These are phyloP conservation scores for Tautogolabrus adspersus DNA, from an alignment of 2,113 vertebrate genomes.

Conservation along the genomic window DNA sequence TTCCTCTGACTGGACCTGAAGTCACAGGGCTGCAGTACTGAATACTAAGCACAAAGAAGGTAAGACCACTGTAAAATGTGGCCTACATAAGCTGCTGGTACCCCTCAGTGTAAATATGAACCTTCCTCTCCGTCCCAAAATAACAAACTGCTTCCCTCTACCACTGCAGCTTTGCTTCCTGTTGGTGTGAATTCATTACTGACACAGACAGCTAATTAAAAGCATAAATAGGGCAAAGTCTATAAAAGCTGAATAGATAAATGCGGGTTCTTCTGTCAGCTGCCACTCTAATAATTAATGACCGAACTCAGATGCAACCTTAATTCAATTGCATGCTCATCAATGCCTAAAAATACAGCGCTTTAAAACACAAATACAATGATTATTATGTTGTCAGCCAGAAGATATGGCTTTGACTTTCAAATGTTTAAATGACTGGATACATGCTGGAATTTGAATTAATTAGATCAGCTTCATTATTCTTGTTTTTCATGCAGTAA, in stretches of 20 bases:
- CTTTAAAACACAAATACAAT: slow-evolving; percentile 35
- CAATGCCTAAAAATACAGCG: slow-evolving; percentile 14
- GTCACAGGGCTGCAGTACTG: slow-evolving; percentile 1
- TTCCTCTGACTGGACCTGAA: not conserved
- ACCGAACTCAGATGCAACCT: slow-evolving; percentile 24
- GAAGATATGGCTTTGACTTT: not conserved
- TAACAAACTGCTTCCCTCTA: slow-evolving; percentile 27
- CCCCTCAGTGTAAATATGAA: not conserved
- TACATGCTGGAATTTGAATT: slow-evolving; percentile 22
- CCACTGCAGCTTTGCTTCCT: slow-evolving; percentile 11
- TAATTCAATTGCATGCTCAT: slow-evolving; percentile 52
- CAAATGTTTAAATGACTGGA: slow-evolving; percentile 23
- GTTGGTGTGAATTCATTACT: slow-evolving; percentile 41
- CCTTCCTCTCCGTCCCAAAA: slow-evolving; percentile 7
- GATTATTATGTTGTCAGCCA: slow-evolving; percentile 13
- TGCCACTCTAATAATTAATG: slow-evolving; percentile 40
- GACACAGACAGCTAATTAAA: slow-evolving; percentile 46
- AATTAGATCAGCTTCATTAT: slow-evolving; percentile 26
- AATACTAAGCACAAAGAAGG: slow-evolving; percentile 19
- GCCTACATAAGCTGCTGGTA: slow-evolving; percentile 9
- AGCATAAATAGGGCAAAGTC: slow-evolving; percentile 34
- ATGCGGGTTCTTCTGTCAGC: slow-evolving; percentile 33
- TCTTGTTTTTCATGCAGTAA: not conserved
- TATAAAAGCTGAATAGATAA: slow-evolving; percentile 31
- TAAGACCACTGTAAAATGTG: not conserved